phyloP scores from a whole-genome alignment of 2,888 invertebrate species.

The Oxyteleia sp. region DNA sequence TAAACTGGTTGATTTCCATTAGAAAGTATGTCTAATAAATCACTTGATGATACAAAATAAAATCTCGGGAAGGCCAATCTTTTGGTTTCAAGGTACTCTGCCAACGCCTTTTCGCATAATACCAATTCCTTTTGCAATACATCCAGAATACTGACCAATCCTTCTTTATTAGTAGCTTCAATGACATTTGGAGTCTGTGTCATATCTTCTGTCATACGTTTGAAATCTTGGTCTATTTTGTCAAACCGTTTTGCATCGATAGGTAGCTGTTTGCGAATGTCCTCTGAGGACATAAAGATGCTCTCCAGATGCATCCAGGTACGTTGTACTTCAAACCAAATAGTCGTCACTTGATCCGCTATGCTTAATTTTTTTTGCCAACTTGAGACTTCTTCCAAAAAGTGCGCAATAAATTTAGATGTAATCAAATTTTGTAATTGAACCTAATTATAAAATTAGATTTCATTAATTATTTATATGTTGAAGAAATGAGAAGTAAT shows the following conservation, averaged over 20 bases:
- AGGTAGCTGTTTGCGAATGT: constrained; percentile 97
- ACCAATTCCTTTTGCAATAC: constrained; percentile 94
- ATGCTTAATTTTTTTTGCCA: constrained; percentile 98
- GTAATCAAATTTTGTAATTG: constrained; percentile 98
- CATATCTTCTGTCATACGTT: constrained; percentile 93
- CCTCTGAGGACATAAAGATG: constrained; percentile 99
- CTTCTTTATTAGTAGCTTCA: constrained; percentile 95
- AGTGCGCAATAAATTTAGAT: constrained; percentile 98
- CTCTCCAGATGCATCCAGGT: constrained; percentile 99
- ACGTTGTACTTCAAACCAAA: constrained; percentile 98
- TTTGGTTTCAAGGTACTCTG: constrained; percentile 98
- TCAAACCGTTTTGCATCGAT: constrained; percentile 97
- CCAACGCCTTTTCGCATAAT: constrained; percentile 98
- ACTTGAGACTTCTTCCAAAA: constrained; percentile 96
- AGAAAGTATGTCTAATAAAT: constrained; percentile 97
- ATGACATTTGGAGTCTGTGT: constrained; percentile 95
- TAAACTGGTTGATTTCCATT: constrained; percentile 97
- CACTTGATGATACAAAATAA: constrained; percentile 98
- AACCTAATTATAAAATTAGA: constrained; percentile 89
- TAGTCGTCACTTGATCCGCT: constrained; percentile 97
- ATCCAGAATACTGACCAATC: constrained; percentile 94
- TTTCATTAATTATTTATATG: background rate
- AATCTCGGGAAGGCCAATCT: constrained; percentile 98
- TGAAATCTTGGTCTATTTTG: constrained; percentile 96
- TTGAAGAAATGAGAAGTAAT: background rate